Conservation (phyloP, 2,797 vertebrate species). For the Huso huso region DNA sequence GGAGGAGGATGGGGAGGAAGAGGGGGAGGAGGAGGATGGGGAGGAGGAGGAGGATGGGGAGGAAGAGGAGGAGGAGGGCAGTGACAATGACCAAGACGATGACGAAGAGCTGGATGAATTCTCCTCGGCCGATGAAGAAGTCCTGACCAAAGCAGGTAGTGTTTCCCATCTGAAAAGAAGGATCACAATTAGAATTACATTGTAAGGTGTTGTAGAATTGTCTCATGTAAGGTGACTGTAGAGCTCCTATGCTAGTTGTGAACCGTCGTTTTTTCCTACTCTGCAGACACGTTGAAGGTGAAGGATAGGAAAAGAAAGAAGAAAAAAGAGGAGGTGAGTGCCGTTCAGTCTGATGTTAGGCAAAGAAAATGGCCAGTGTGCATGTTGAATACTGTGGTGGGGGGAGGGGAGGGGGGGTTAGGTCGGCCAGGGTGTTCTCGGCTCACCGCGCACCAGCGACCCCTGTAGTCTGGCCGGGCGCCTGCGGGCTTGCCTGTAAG, state of each 20-base stretch:
- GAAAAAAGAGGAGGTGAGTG: slow-evolving; percentile 46
- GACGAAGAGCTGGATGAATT: slow-evolving; percentile 63
- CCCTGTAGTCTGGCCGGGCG: too few relatives aligned
- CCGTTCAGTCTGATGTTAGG: too few relatives aligned
- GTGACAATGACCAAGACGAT: slow-evolving; percentile 33
- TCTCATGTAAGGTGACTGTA: too few relatives aligned
- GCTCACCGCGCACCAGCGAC: too few relatives aligned
- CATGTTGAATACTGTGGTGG: too few relatives aligned
- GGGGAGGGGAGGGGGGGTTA: too few relatives aligned
- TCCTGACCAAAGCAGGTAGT: slow-evolving; percentile 82
- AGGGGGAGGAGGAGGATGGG: slow-evolving; percentile 18
- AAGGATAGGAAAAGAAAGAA: slow-evolving; percentile 65
- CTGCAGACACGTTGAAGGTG: slow-evolving; percentile 73
- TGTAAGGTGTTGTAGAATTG: too few relatives aligned
- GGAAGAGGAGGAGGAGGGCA: slow-evolving; percentile 7
- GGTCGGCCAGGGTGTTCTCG: too few relatives aligned
- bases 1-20: slow-evolving; percentile 12
- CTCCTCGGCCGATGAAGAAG: slow-evolving; percentile 70
- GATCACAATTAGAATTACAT: neutral
- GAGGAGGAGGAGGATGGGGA: slow-evolving; percentile 15
- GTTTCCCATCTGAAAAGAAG: neutral
- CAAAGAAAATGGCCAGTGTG: too few relatives aligned
- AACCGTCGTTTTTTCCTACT: slow-evolving; percentile 3
- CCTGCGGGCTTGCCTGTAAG: too few relatives aligned
- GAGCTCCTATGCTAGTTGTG: neutral